Evolutionary conservation across 2,113 vertebrate species (phyloP), one percentile per base, ranked within the genome.

Genomic region (Tragelaphus strepsiceros): DNA sequence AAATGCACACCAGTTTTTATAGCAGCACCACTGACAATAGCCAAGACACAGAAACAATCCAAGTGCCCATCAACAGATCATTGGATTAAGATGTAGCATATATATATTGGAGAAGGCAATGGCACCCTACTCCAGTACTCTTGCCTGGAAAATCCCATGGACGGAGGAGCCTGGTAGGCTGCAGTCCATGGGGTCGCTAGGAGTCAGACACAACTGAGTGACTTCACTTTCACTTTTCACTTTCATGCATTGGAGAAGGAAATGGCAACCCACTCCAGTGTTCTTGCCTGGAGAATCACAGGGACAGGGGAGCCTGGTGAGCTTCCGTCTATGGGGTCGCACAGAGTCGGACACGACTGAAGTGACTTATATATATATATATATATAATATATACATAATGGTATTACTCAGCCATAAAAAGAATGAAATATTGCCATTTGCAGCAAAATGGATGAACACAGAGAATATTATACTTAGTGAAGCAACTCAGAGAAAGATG

Each of bases 241-340:
- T 59, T 59, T 59, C 9, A 59, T 10, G 2, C 56, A 5, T 2
- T 58, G 3, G 9, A 59, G 58, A 59, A 59, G 58, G 58, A 59
- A 59, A 59, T 59, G 58, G 58, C 24, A 59, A 59, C 24, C 58
- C 24, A 26, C 58, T 26, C 58, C 24, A 59, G 58, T 59, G 24
- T 26, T 59, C 58, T 59, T 26, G 58, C 58, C 24, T 59, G 24
- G 58, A 59, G 10, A 59, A 59, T 59, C 58, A 24, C 58, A 59
- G 24, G 24, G 58, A 2, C 0, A 0, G 58, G 0, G 3, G 24
- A 59, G 24, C 58, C 24, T 26, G 58, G 58, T 26, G 24, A 24
- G 58, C 58, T 59, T 10, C 22, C 22, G 0, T 26, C 22, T 26
- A 26, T 26, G 58, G 58, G 22, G 58, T 59, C 1, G 0, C 58